Conservation (phyloP, 37 sponge, comb jelly and placozoan genomes). For the Halichondria panicea region DNA sequence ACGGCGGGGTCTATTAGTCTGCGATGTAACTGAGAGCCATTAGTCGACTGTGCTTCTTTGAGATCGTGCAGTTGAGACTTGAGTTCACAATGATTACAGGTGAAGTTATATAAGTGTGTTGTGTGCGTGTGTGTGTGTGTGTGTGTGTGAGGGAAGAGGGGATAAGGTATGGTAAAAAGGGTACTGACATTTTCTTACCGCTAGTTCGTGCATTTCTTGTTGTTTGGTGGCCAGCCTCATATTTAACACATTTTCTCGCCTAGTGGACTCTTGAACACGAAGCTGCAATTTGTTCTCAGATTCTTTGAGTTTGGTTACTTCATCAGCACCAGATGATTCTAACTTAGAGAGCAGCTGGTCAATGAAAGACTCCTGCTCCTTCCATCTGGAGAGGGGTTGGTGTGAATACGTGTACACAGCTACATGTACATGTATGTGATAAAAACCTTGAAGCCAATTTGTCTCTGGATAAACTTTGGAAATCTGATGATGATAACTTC, state of each 20-base stretch:
- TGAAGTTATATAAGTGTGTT: not conserved
- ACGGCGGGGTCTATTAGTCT: slow-evolving; percentile 89
- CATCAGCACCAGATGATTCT: slow-evolving; percentile 50
- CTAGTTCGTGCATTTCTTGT: slow-evolving; percentile 85
- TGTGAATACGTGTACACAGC: not conserved
- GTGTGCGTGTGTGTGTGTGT: slow-evolving; percentile 30
- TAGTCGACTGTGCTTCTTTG: slow-evolving; percentile 78
- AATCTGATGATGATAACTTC: slow-evolving; percentile 34
- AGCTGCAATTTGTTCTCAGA: slow-evolving; percentile 73
- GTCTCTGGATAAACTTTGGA: slow-evolving; percentile 57
- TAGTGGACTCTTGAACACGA: slow-evolving; percentile 80
- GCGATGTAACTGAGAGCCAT: slow-evolving; percentile 69
- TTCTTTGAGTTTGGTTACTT: slow-evolving; percentile 66
- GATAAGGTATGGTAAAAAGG: not conserved
- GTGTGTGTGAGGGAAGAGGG: slow-evolving; percentile 7
- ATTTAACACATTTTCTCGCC: slow-evolving; percentile 91
- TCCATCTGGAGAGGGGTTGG: slow-evolving; percentile 57
- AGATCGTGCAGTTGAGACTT: slow-evolving; percentile 91
- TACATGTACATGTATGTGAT: not conserved
- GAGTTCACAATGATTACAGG: not conserved
- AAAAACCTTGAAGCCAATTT: slow-evolving; percentile 56
- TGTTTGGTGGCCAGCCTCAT: slow-evolving; percentile 95
- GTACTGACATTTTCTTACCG: slow-evolving; percentile 41
- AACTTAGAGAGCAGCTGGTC: slow-evolving; percentile 68
- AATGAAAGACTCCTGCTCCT: slow-evolving; percentile 85